Evolutionary conservation across 1,140 invertebrate species (phyloP).

Genomic region (Drosophila repleta): DNA sequence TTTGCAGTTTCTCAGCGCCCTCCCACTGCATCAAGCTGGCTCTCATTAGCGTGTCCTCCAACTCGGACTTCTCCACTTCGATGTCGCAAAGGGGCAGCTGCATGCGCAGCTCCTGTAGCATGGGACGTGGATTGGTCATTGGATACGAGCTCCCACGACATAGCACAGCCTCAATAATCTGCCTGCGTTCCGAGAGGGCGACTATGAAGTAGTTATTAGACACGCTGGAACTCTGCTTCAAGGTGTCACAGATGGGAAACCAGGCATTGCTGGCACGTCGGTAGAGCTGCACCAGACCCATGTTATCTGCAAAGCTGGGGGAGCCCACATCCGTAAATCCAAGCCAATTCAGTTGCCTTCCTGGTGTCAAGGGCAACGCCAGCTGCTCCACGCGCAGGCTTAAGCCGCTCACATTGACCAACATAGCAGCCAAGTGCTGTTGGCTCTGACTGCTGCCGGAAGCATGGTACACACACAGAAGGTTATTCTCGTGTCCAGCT

Average conservation of each 20-base stretch:
- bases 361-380: slow-evolving; percentile 88
- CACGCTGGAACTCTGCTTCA: slow-evolving; percentile 87
- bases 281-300: slow-evolving; percentile 88
- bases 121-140: slow-evolving; percentile 92
- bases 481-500: slow-evolving; percentile 87
- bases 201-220: slow-evolving; percentile 93
- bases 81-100: slow-evolving; percentile 93
- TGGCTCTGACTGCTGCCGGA: slow-evolving; percentile 83
- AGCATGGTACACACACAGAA: slow-evolving; percentile 92
- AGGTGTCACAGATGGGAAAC: slow-evolving; percentile 91
- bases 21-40: slow-evolving; percentile 86
- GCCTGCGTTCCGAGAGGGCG: slow-evolving; percentile 89
- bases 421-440: slow-evolving; percentile 87
- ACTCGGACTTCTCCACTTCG: slow-evolving; percentile 90
- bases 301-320: slow-evolving; percentile 88
- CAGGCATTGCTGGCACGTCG: slow-evolving; percentile 88
- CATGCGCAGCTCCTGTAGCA: slow-evolving; percentile 89
- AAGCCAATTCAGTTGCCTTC: slow-evolving; percentile 90
- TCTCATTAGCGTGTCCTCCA: slow-evolving; percentile 91
- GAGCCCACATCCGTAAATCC: slow-evolving; percentile 93
- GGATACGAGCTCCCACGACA: slow-evolving; percentile 96
- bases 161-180: slow-evolving; percentile 91
- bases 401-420: slow-evolving; percentile 82
- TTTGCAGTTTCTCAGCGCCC: slow-evolving; percentile 86
- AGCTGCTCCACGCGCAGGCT: slow-evolving; percentile 65